These are phyloP conservation scores for Rhodinocichla rosea DNA, from an alignment of 2,113 vertebrate species.

Conservation along the genomic window DNA sequence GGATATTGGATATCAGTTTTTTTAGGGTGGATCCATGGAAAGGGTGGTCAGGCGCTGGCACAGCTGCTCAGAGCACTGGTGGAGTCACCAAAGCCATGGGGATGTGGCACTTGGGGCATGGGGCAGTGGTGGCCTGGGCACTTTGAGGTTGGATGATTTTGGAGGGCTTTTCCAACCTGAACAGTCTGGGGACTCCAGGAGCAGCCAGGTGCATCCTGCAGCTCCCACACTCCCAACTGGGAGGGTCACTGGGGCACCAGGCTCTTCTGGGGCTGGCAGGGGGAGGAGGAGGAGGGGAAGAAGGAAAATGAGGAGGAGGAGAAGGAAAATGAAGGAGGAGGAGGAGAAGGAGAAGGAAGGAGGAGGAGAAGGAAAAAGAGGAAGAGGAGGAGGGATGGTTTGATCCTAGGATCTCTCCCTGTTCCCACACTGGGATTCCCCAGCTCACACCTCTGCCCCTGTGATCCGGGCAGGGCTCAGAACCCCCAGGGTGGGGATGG, in stretches of 20 bases:
- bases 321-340: not conserved
- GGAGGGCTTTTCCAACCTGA: not conserved
- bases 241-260: not conserved
- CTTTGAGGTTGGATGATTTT: not conserved
- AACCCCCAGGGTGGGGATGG: rapidly evolving
- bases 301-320: not conserved
- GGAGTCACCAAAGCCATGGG: not conserved
- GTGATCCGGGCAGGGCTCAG: not conserved
- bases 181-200: not conserved
- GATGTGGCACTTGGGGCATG: not conserved
- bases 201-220: not conserved
- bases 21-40: not conserved
- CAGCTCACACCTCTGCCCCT: not conserved
- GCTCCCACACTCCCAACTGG: rapidly evolving
- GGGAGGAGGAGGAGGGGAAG: not conserved
- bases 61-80: not conserved
- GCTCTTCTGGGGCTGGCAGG: not conserved
- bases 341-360: not conserved
- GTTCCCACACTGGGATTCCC: not conserved
- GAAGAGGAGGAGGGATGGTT: not conserved
- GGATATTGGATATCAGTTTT: not conserved
- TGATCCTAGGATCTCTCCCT: not conserved
- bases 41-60: not conserved
- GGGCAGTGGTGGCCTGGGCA: not conserved
- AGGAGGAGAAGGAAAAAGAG: not conserved